Evolutionary conservation across 1,140 invertebrate genomes (phyloP).

Genomic region (Ptiloglossa arizonensis): DNA sequence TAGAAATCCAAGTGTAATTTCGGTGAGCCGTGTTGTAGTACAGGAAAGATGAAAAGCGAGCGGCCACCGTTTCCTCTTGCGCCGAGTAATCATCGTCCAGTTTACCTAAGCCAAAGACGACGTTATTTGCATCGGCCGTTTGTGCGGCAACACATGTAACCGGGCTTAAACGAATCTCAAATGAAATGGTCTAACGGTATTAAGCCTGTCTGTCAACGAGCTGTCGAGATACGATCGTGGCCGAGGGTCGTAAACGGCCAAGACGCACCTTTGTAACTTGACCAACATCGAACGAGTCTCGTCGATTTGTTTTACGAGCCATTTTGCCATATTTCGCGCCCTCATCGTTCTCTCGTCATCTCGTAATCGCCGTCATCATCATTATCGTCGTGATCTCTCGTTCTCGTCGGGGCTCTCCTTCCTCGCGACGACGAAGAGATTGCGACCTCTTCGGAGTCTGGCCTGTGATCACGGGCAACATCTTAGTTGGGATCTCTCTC

Average conservation of each 20-base stretch:
- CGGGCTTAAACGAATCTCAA: conserved; percentile 35
- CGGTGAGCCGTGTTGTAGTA: background rate
- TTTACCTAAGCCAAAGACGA: background rate
- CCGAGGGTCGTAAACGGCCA: conserved; percentile 42
- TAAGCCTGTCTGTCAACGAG: conserved; percentile 47
- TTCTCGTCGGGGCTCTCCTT: conserved; percentile 5
- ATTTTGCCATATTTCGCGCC: conserved; percentile 50
- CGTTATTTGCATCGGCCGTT: conserved; percentile 27
- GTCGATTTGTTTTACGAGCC: conserved; percentile 55
- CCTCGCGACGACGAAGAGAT: conserved; percentile 6
- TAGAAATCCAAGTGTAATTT: background rate
- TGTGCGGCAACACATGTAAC: conserved; percentile 4
- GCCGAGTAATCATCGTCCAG: background rate
- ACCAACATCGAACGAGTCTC: conserved; percentile 45
- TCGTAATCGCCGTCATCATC: conserved; percentile 53
- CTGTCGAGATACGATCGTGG: conserved; percentile 49
- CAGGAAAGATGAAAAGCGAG: background rate
- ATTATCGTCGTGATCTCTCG: conserved; percentile 49
- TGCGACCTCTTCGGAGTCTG: conserved; percentile 26
- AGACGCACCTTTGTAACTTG: conserved; percentile 49
- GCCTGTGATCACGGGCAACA: conserved; percentile 11
- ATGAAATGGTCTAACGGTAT: conserved; percentile 49
- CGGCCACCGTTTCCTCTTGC: background rate
- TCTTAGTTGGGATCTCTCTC: conserved; percentile 15
- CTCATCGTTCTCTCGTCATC: conserved; percentile 50